A percentile compares a stretch with the other conserved stretches of the same genome.
Evolutionary conservation across 2,113 vertebrate genomes (phyloP).

Genomic region (Sceloporus undulatus): DNA sequence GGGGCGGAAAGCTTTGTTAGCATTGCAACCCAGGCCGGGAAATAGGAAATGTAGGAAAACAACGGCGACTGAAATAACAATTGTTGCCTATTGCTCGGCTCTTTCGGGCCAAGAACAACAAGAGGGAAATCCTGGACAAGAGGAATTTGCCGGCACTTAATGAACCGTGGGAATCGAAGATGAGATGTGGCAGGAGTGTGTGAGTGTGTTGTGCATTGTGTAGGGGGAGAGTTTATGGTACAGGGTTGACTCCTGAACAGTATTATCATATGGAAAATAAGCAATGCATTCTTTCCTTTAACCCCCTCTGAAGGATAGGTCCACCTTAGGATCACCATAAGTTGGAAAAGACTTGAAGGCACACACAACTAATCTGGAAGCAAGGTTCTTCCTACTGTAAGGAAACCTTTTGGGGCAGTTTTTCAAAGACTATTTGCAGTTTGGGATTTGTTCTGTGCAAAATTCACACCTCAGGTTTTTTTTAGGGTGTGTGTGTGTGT

Average conservation of each 20-base stretch:
- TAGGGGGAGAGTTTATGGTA: too few relatives aligned
- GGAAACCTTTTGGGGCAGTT: too few relatives aligned
- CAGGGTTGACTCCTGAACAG: neutral
- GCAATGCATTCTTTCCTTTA: neutral
- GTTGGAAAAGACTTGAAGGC: too few relatives aligned
- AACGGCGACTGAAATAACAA: slow-evolving; percentile 44
- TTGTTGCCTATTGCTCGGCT: neutral
- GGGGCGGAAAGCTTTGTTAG: neutral
- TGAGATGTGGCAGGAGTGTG: neutral
- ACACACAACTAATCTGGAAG: too few relatives aligned
- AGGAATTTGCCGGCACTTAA: neutral
- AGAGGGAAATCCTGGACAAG: slow-evolving; percentile 24
- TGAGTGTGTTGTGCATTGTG: too few relatives aligned
- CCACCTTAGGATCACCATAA: too few relatives aligned
- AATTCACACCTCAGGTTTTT: too few relatives aligned
- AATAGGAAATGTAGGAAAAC: slow-evolving; percentile 41
- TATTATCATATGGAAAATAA: neutral
- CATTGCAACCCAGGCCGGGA: neutral
- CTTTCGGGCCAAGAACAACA: slow-evolving; percentile 23
- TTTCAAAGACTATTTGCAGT: too few relatives aligned
- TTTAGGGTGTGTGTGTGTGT: too few relatives aligned
- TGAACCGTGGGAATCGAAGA: neutral
- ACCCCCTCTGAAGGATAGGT: too few relatives aligned
- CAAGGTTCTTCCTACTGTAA: too few relatives aligned
- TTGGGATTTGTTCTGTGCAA: too few relatives aligned